These are phyloP conservation scores for Ariopsis seemanni DNA, from an alignment of 2,113 vertebrate genomes.

Conservation along the genomic window DNA sequence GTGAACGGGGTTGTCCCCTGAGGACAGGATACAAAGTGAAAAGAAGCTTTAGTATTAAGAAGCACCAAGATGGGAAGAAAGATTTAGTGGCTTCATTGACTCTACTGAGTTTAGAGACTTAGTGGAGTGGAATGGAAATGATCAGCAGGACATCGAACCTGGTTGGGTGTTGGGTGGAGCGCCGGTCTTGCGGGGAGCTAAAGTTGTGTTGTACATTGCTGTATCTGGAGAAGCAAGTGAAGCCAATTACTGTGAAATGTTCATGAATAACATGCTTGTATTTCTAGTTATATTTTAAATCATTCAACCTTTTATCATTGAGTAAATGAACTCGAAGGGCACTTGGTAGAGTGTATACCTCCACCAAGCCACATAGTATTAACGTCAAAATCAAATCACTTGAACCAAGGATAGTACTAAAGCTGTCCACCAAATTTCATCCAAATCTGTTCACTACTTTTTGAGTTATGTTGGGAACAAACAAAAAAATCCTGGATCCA, in stretches of 20 bases:
- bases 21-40: constrained; percentile 46
- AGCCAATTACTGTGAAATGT: not conserved
- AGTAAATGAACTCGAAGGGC: no score
- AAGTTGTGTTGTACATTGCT: constrained; percentile 94
- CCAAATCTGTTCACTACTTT: no score
- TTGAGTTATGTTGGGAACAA: no score
- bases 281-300: not conserved
- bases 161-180: constrained; percentile 73
- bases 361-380: no score
- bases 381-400: no score
- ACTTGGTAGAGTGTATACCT: no score
- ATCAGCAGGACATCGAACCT: constrained; percentile 62
- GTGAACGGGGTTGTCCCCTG: constrained; percentile 84
- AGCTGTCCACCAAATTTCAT: no score
- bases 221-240: constrained; percentile 77
- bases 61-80: not conserved
- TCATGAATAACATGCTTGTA: not conserved
- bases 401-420: no score
- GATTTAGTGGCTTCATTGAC: not conserved
- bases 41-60: not conserved
- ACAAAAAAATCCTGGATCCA: no score
- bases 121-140: constrained; percentile 1
- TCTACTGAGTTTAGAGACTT: constrained; percentile 5
- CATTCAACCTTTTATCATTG: not conserved
- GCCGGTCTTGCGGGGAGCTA: constrained; percentile 67